Conservation (phyloP, 2,797 vertebrate genomes). For the Pangasius krempfi region DNA sequence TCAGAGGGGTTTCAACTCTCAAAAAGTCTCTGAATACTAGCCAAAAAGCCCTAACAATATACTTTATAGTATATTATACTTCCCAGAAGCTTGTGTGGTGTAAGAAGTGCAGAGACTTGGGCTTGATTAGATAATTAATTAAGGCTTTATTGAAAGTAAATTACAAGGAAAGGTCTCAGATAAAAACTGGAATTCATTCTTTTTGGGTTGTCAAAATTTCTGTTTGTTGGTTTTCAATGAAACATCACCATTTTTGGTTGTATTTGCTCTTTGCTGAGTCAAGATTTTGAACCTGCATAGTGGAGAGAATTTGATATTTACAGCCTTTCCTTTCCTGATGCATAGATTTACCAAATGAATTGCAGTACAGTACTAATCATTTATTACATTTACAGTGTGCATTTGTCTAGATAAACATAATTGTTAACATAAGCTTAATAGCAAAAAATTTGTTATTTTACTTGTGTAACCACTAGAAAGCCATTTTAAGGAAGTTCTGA, state of each 20-base stretch:
- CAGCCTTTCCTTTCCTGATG: background rate
- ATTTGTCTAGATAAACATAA: conserved; percentile 17
- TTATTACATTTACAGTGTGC: background rate
- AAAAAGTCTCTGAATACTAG: conserved; percentile 7
- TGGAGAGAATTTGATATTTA: background rate
- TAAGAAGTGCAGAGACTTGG: background rate
- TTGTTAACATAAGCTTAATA: conserved; percentile 36
- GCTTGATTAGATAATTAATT: background rate
- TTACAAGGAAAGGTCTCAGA: background rate
- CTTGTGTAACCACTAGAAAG: conserved; percentile 23
- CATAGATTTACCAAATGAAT: background rate
- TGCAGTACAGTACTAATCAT: background rate
- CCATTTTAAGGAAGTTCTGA: conserved; percentile 46
- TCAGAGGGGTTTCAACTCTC: background rate
- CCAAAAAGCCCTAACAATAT: background rate
- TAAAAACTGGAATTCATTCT: background rate
- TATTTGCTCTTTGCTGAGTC: conserved; percentile 24
- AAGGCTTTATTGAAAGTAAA: background rate
- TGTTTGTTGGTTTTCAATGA: background rate
- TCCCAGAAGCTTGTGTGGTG: background rate
- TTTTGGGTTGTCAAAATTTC: background rate
- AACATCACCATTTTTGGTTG: background rate
- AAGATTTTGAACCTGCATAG: conserved; percentile 1
- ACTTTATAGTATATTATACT: conserved; percentile 16
- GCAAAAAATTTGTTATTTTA: conserved; percentile 42